A percentile compares a stretch with the other conserved stretches of the same genome.
These are phyloP conservation scores for Tenodera sinensis DNA, from an alignment of 2,888 invertebrate genomes.

Conservation along the genomic window DNA sequence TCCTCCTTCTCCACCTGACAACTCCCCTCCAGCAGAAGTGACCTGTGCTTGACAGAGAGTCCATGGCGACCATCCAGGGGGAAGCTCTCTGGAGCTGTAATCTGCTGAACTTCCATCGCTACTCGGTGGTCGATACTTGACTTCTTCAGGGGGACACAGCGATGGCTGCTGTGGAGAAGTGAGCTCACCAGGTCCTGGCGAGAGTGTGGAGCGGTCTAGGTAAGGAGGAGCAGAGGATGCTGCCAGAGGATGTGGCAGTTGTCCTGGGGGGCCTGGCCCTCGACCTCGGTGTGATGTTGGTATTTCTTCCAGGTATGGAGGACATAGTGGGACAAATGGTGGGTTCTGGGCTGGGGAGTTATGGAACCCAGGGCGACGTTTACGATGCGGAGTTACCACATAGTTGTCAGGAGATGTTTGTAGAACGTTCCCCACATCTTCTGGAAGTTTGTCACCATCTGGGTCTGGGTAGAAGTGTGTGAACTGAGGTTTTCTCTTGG, in stretches of 20 bases:
- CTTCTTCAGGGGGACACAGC: constrained; percentile 50
- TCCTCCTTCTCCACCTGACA: constrained; percentile 30
- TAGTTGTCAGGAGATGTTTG: constrained; percentile 77
- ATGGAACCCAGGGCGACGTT: constrained; percentile 81
- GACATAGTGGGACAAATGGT: constrained; percentile 79
- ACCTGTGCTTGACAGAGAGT: constrained; percentile 61
- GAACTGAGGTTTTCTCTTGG: constrained; percentile 12
- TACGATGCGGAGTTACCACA: constrained; percentile 82
- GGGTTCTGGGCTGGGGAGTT: constrained; percentile 85
- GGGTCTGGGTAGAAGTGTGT: constrained; percentile 13
- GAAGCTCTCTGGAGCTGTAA: constrained; percentile 42
- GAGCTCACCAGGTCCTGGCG: not conserved
- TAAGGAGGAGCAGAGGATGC: constrained; percentile 73
- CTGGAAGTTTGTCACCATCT: constrained; percentile 7
- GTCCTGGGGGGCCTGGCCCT: not conserved
- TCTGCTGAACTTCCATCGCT: constrained; percentile 53
- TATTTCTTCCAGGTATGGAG: constrained; percentile 70
- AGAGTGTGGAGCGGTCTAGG: constrained; percentile 33
- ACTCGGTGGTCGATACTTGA: constrained; percentile 64
- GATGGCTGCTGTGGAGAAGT: constrained; percentile 55
- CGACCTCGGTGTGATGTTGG: constrained; percentile 18
- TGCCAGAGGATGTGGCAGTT: constrained; percentile 61
- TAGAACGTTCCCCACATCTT: constrained; percentile 41
- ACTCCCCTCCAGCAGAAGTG: constrained; percentile 21
- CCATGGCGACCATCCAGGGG: constrained; percentile 47